Conservation (phyloP, 1,140 invertebrate species). For the Helicoverpa armigera region DNA sequence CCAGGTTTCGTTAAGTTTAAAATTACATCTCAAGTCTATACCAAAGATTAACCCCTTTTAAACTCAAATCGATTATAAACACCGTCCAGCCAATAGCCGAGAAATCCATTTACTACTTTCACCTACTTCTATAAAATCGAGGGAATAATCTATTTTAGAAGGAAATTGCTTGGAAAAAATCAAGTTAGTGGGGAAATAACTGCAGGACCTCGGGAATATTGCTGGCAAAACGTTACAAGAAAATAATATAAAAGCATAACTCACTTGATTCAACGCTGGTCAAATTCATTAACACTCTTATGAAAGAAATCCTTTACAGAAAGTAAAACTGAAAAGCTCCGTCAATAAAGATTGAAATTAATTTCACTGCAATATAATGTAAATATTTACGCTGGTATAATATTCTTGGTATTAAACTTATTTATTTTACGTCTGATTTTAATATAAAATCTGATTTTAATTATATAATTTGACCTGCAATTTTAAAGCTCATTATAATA, state of each 20-base stretch:
- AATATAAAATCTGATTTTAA: background rate
- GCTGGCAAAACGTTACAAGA: slow-evolving; percentile 1
- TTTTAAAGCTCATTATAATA: too few species aligned
- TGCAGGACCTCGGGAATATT: slow-evolving; percentile 30
- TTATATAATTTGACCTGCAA: too few species aligned
- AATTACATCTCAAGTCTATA: background rate
- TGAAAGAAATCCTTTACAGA: background rate
- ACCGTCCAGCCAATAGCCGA: background rate
- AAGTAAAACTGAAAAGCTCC: background rate
- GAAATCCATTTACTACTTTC: slow-evolving; percentile 22
- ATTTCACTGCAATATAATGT: background rate
- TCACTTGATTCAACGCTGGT: background rate
- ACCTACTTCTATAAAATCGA: slow-evolving; percentile 21
- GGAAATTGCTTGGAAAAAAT: slow-evolving; percentile 43
- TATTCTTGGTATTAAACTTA: too few species aligned
- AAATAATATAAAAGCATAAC: background rate
- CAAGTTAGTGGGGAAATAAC: slow-evolving; percentile 35
- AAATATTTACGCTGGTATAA: too few species aligned
- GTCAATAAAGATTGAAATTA: background rate
- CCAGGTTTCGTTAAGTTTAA: background rate
- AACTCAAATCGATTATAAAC: slow-evolving; percentile 6
- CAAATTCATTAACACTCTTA: background rate
- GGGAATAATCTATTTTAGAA: slow-evolving; percentile 32
- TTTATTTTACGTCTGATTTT: too few species aligned
- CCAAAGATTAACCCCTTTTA: background rate